Conservation (phyloP, 2,113 vertebrate genomes). For the Lycaon pictus region DNA sequence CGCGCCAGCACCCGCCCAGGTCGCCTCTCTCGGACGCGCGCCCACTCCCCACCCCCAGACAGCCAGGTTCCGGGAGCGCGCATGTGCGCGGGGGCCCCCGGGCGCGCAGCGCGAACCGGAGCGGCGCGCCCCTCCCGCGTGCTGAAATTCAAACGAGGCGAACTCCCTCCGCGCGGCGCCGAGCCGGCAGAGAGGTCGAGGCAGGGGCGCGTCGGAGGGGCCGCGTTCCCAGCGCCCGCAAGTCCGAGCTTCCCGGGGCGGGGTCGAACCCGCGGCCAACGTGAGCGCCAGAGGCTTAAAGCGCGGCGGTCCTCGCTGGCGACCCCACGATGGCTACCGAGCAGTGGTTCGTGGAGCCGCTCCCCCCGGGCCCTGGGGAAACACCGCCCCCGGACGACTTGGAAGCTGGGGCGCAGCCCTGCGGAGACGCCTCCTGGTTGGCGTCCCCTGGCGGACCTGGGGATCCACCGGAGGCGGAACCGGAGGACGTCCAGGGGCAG, state of each 20-base stretch:
- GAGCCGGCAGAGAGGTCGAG: constrained; percentile 8
- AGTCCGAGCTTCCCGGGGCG: not conserved
- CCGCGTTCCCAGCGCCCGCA: not conserved
- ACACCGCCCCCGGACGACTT: constrained; percentile 2
- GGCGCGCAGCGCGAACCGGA: not conserved
- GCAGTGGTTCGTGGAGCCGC: constrained; percentile 63
- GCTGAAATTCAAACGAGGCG: constrained; percentile 80
- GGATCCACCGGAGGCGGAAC: not conserved
- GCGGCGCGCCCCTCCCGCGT: constrained; percentile 31
- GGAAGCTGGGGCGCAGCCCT: not conserved
- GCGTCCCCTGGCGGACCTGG: not conserved
- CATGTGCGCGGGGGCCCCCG: not conserved
- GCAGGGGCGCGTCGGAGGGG: not conserved
- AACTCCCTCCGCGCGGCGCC: not conserved
- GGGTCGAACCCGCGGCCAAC: not conserved
- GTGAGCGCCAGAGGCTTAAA: not conserved
- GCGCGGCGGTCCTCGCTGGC: not conserved
- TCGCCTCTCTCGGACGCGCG: not conserved
- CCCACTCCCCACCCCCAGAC: no score
- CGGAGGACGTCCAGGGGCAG: not conserved
- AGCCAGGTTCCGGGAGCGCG: not conserved
- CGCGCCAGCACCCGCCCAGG: not conserved
- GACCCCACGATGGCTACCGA: constrained; percentile 57
- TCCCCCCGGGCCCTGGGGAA: not conserved
- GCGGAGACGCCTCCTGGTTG: constrained; percentile 40